These are phyloP conservation scores for Octomys mimax DNA, from an alignment of 2,797 vertebrate species.

Conservation along the genomic window DNA sequence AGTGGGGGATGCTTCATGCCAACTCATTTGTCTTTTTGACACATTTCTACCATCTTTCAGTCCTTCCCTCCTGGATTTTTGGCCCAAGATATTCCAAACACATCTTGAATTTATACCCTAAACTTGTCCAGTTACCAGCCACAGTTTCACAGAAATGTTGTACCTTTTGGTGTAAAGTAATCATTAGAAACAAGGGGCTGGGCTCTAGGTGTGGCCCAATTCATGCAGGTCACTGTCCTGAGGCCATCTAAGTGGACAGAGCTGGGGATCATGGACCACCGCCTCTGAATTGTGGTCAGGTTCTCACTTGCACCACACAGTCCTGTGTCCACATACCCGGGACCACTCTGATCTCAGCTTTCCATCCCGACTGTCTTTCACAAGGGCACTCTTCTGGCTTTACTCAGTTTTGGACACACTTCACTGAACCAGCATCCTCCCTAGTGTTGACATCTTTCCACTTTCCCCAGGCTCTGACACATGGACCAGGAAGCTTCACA, in stretches of 20 bases:
- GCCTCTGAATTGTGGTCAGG: background rate
- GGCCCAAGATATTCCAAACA: background rate
- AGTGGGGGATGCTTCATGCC: no score
- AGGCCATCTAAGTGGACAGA: background rate
- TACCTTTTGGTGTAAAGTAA: background rate
- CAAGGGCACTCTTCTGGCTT: background rate
- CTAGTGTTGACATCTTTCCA: background rate
- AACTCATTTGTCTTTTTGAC: background rate
- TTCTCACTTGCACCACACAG: background rate
- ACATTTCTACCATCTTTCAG: background rate
- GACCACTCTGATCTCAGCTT: background rate
- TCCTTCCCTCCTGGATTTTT: background rate
- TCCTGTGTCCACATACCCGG: background rate
- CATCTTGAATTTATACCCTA: background rate
- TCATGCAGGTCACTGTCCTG: background rate
- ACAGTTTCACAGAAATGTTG: background rate
- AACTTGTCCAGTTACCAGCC: background rate
- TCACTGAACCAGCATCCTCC: background rate
- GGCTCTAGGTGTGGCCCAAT: background rate
- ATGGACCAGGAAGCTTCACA: background rate
- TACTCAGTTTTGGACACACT: background rate
- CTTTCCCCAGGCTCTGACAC: background rate
- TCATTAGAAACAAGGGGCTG: background rate
- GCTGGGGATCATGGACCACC: background rate
- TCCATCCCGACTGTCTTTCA: no score